phyloP scores from a whole-genome alignment of 2,113 vertebrate species.

The Phalacrocorax brasilianus region DNA sequence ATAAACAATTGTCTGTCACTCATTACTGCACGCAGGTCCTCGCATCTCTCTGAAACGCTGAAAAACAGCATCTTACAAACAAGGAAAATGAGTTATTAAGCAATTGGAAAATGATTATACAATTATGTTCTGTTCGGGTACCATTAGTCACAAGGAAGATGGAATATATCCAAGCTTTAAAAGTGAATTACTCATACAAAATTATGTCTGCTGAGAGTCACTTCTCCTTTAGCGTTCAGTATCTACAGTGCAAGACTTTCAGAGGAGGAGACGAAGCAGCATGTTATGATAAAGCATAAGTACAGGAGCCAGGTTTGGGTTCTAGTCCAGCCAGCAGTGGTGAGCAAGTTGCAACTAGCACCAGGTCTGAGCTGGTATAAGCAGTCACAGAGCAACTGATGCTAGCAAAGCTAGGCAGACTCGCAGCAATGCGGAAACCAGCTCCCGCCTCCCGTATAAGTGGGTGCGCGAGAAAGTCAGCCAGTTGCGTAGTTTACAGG shows the following conservation, averaged over 20 bases:
- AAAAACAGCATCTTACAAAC: conserved; percentile 66
- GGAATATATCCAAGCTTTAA: conserved; percentile 66
- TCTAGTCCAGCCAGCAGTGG: background rate
- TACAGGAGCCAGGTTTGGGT: background rate
- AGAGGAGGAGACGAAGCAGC: background rate
- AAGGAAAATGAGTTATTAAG: conserved; percentile 72
- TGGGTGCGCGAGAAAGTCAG: background rate
- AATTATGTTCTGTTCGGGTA: conserved; percentile 67
- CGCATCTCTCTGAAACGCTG: conserved; percentile 33
- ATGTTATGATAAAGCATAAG: background rate
- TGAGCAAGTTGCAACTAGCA: conserved; percentile 31
- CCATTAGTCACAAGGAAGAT: conserved; percentile 75
- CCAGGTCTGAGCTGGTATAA: background rate
- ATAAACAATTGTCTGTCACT: conserved; percentile 26
- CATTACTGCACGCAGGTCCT: background rate
- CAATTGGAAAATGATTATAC: conserved; percentile 74
- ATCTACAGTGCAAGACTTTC: background rate
- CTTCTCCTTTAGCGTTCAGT: conserved; percentile 60
- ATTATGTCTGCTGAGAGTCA: conserved; percentile 56
- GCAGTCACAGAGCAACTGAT: background rate
- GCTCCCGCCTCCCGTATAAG: background rate
- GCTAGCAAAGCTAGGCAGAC: background rate
- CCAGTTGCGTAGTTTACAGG: background rate
- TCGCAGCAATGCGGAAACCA: background rate
- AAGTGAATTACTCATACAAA: conserved; percentile 70